These are phyloP conservation scores for Mellivora capensis DNA, from an alignment of 2,113 vertebrate species.

Conservation along the genomic window DNA sequence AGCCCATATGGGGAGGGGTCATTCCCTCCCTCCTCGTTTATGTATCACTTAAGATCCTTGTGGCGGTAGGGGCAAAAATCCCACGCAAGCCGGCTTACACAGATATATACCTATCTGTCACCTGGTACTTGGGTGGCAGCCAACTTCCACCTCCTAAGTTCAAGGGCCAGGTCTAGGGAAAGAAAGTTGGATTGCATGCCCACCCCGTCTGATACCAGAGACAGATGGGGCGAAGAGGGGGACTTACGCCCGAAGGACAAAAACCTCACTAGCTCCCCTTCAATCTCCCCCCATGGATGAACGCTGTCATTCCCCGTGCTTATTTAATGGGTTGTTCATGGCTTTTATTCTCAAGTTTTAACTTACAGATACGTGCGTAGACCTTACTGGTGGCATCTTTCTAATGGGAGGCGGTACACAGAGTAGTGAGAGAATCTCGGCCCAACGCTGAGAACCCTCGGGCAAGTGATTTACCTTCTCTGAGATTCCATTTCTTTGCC, in stretches of 20 bases:
- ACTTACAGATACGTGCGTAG: background rate
- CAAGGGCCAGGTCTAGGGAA: background rate
- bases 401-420: background rate
- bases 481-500: background rate
- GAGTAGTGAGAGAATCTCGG: background rate
- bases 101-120: too few relatives aligned
- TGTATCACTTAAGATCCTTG: background rate
- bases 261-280: background rate
- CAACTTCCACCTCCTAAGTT: background rate
- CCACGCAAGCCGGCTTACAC: background rate
- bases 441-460: background rate
- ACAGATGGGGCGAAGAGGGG: background rate
- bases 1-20: background rate
- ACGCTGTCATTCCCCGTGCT: background rate
- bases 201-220: background rate
- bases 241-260: background rate
- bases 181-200: background rate
- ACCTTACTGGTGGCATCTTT: background rate
- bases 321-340: background rate
- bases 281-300: rapidly evolving
- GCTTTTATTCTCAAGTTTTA: background rate
- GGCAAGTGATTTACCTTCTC: background rate
- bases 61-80: background rate
- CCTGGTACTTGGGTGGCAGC: background rate
- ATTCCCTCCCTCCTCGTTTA: background rate